phyloP scores from a whole-genome alignment of 2,113 vertebrate species.

The Alethe diademata region DNA sequence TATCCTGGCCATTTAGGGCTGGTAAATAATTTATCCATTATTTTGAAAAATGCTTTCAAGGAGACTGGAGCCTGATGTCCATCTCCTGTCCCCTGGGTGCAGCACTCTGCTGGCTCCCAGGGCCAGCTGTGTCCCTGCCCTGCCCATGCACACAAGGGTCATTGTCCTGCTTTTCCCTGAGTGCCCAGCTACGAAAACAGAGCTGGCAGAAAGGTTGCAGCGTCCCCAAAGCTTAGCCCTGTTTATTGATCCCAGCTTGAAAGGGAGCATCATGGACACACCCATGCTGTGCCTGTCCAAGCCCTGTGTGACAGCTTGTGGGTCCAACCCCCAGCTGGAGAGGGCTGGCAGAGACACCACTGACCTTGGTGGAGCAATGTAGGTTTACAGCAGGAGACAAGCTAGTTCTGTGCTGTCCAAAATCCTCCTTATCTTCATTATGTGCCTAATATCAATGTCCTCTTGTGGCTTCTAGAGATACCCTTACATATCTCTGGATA shows the following conservation, averaged over 20 bases:
- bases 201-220: background rate
- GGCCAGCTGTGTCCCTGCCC: background rate
- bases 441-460: background rate
- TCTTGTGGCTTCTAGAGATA: background rate
- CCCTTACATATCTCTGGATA: slow-evolving; percentile 29
- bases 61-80: background rate
- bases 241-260: background rate
- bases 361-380: background rate
- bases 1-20: background rate
- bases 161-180: background rate
- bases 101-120: accelerated
- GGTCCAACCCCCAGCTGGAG: background rate
- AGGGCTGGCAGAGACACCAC: background rate
- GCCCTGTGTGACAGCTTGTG: background rate
- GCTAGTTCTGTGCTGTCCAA: background rate
- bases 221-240: background rate
- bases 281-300: background rate
- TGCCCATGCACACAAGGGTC: accelerated
- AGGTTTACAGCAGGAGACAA: background rate
- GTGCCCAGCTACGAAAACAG: too few species aligned
- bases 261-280: background rate
- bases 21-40: slow-evolving; percentile 12
- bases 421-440: background rate
- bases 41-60: background rate
- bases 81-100: background rate